phyloP scores from a whole-genome alignment of 2,888 invertebrate species.

The Heliconius ethilla region DNA sequence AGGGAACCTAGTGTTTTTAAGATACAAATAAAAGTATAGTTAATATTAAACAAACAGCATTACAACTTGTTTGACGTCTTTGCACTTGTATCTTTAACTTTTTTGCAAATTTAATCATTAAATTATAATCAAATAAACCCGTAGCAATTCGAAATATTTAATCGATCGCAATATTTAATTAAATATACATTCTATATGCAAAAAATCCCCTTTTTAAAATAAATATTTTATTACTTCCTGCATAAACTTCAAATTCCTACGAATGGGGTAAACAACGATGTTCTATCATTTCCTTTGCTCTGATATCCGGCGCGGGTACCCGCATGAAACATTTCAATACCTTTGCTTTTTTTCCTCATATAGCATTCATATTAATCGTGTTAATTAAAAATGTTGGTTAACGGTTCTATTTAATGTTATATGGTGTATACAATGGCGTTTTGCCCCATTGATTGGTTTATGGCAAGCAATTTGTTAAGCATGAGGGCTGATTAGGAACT shows the following conservation, averaged over 20 bases:
- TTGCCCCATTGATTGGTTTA: conserved; percentile 24
- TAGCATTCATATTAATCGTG: conserved; percentile 70
- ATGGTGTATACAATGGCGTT: conserved; percentile 16
- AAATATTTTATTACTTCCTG: neutral
- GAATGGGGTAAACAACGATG: neutral
- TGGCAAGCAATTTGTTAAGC: conserved; percentile 16
- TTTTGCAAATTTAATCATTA: neutral
- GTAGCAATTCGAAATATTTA: neutral
- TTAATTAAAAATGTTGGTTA: conserved; percentile 73
- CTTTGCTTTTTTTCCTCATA: conserved; percentile 74
- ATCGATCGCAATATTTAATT: conserved; percentile 1
- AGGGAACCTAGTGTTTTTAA: too few species aligned
- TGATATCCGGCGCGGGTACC: conserved; percentile 64
- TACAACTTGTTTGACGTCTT: too few species aligned
- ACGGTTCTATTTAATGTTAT: conserved; percentile 61
- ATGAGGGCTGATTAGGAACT: conserved; percentile 14
- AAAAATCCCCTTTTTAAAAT: neutral
- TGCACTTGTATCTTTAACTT: too few species aligned
- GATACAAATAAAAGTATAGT: too few species aligned
- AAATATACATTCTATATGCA: conserved; percentile 2
- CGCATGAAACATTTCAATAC: conserved; percentile 75
- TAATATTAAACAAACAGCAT: too few species aligned
- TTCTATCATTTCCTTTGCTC: conserved; percentile 26
- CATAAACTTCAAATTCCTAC: conserved; percentile 24
- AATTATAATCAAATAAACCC: neutral